Conservation (phyloP, 2,113 vertebrate genomes). For the Brachyistius frenatus region DNA sequence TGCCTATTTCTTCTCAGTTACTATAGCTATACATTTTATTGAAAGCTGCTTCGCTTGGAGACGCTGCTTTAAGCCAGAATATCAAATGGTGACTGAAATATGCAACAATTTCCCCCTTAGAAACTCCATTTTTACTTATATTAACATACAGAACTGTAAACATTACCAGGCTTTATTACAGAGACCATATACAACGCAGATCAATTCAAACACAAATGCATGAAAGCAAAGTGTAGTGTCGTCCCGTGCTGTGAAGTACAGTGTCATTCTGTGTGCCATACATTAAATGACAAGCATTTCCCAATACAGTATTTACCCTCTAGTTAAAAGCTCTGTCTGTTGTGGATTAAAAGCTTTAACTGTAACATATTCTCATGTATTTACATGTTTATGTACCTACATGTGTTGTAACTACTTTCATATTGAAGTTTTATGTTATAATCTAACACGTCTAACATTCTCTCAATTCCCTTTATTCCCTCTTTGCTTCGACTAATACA, state of each 20-base stretch:
- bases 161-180: too few relatives aligned
- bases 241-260: conserved; percentile 79
- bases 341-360: conserved; percentile 6
- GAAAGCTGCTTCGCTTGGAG: conserved; percentile 14
- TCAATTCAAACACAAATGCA: conserved; percentile 59
- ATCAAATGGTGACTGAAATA: conserved; percentile 33
- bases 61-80: not conserved
- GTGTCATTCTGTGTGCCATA: conserved; percentile 74
- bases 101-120: not conserved
- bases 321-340: conserved; percentile 27
- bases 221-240: conserved; percentile 65
- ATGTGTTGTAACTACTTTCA: conserved; percentile 49
- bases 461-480: conserved; percentile 75
- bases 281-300: conserved; percentile 58
- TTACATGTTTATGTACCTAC: conserved; percentile 64
- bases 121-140: too few relatives aligned
- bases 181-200: not conserved
- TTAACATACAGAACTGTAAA: too few relatives aligned
- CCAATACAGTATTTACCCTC: conserved; percentile 39
- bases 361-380: conserved; percentile 58
- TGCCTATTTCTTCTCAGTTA: not conserved
- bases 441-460: conserved; percentile 63
- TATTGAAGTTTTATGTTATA: conserved; percentile 16
- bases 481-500: conserved; percentile 84
- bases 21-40: not conserved